phyloP scores from a whole-genome alignment of 2,888 invertebrate species.

The Mythimna impura region DNA sequence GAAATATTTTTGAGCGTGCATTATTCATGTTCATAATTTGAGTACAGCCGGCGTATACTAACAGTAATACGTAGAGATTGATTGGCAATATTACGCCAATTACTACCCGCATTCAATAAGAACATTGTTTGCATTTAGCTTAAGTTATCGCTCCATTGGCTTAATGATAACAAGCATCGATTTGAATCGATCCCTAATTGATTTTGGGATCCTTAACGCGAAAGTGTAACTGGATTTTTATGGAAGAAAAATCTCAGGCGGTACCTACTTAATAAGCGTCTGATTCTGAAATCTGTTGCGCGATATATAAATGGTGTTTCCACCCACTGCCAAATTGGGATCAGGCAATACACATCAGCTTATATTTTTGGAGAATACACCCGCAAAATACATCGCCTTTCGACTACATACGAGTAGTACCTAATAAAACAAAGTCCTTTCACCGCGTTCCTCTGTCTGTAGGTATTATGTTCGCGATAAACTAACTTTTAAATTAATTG shows the following conservation, averaged over 20 bases:
- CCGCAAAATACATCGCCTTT: slow-evolving; percentile 16
- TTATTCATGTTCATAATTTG: slow-evolving; percentile 34
- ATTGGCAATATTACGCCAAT: slow-evolving; percentile 39
- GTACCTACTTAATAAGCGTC: neutral
- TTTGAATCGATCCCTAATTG: slow-evolving; percentile 26
- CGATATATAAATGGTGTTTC: slow-evolving; percentile 23
- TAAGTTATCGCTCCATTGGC: slow-evolving; percentile 27
- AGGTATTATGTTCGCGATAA: too few species aligned
- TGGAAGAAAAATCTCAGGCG: neutral
- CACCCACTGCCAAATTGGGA: slow-evolving; percentile 45
- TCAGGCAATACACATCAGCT: slow-evolving; percentile 10
- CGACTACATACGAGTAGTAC: slow-evolving; percentile 1
- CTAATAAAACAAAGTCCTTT: too few species aligned
- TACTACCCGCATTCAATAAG: slow-evolving; percentile 24
- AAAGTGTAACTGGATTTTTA: slow-evolving; percentile 5
- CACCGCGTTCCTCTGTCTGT: too few species aligned
- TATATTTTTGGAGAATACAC: slow-evolving; percentile 37
- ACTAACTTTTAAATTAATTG: too few species aligned
- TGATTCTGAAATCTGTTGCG: slow-evolving; percentile 6
- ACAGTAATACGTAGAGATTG: slow-evolving; percentile 43
- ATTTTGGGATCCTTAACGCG: neutral
- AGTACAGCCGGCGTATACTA: slow-evolving; percentile 21
- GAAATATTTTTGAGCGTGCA: slow-evolving; percentile 31
- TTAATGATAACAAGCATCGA: slow-evolving; percentile 31
- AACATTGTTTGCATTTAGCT: slow-evolving; percentile 26